phyloP scores from a whole-genome alignment of 2,888 invertebrate species.

The Stegana nigrithorax region DNA sequence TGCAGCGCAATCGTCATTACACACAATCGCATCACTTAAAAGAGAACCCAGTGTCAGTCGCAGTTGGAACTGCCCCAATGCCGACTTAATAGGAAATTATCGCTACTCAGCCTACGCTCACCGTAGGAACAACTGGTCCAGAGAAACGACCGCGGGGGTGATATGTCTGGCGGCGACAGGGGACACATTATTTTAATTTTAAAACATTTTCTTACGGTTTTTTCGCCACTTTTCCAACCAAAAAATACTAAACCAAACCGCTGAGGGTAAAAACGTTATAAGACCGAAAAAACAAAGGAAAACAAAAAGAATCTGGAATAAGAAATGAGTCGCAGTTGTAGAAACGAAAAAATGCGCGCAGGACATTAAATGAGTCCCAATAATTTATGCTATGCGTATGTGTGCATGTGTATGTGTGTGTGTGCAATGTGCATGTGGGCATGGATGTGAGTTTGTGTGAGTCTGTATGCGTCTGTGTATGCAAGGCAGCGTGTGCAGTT shows the following conservation, averaged over 20 bases:
- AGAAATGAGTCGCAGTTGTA: too few relatives aligned
- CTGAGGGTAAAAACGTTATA: constrained; percentile 45
- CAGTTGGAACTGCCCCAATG: too few relatives aligned
- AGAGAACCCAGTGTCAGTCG: too few relatives aligned
- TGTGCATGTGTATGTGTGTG: neutral
- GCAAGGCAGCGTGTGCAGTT: neutral
- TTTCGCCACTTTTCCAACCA: constrained; percentile 23
- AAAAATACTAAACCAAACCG: constrained; percentile 28
- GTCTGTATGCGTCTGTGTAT: neutral
- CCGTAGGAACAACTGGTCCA: constrained; percentile 26
- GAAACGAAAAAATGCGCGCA: too few relatives aligned
- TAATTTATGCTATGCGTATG: constrained; percentile 49
- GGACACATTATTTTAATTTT: constrained; percentile 66
- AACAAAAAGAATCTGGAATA: constrained; percentile 30
- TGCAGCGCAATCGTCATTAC: too few relatives aligned
- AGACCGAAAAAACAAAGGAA: constrained; percentile 37
- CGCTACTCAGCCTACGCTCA: constrained; percentile 1
- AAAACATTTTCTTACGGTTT: constrained; percentile 39
- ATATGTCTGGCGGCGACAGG: constrained; percentile 64
- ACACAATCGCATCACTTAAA: too few relatives aligned
- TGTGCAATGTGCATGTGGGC: constrained; percentile 30
- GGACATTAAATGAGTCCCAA: constrained; percentile 57
- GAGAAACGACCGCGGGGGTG: too few relatives aligned
- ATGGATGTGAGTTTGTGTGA: constrained; percentile 20
- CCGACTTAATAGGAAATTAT: constrained; percentile 41